phyloP scores from a whole-genome alignment of 2,113 vertebrate genomes.

The Aplodontia rufa region DNA sequence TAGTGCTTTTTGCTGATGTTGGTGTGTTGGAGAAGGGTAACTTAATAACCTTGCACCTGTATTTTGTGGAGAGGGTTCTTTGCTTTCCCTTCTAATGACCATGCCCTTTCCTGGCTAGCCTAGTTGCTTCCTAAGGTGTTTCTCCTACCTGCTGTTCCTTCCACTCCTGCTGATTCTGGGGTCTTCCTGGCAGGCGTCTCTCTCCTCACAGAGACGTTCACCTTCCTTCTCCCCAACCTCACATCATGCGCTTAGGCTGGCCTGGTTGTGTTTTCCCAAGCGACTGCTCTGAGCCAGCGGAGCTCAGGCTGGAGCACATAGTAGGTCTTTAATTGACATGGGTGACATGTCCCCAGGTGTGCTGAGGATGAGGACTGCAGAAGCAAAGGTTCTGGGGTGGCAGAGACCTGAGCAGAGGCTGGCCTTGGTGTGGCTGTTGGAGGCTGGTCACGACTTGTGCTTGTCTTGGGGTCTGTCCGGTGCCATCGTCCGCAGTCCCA shows the following conservation, averaged over 20 bases:
- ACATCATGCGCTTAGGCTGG: accelerated
- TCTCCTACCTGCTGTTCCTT: neutral
- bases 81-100: neutral
- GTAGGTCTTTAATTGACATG: neutral
- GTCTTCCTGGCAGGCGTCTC: neutral
- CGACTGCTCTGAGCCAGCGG: neutral
- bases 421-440: neutral
- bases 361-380: too few relatives aligned
- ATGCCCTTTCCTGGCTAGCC: neutral
- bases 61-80: constrained; percentile 24
- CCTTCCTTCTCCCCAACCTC: too few relatives aligned
- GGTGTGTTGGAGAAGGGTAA: neutral
- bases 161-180: neutral
- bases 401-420: neutral
- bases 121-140: neutral
- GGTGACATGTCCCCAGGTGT: too few relatives aligned
- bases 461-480: neutral
- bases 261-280: neutral
- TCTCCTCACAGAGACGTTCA: accelerated
- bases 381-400: neutral
- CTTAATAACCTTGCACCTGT: neutral
- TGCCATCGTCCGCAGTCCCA: neutral
- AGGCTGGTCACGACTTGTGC: accelerated
- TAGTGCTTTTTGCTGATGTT: neutral
- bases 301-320: accelerated